A percentile compares a stretch with the other conserved stretches of the same genome.
phyloP scores from a whole-genome alignment of 2,888 invertebrate species.

The Baccha elongata region DNA sequence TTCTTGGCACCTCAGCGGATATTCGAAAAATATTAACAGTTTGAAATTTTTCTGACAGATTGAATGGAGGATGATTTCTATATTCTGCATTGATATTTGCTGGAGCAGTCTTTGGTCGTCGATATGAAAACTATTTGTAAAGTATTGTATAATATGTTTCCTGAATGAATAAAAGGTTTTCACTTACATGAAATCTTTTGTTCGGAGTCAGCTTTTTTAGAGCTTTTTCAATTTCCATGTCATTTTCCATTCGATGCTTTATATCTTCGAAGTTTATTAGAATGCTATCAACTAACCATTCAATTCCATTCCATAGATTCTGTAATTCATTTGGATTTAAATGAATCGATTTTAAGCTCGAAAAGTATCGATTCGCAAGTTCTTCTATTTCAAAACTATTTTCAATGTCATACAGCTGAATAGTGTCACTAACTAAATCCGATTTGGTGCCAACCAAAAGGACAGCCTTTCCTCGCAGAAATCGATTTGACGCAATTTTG shows the following conservation, averaged over 20 bases:
- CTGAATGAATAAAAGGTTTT: too few species aligned
- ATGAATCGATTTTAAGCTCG: conserved; percentile 70
- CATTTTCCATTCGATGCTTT: conserved; percentile 33
- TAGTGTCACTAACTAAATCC: conserved; percentile 76
- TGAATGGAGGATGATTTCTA: background rate
- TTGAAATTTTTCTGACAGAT: background rate
- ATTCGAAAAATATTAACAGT: conserved; percentile 30
- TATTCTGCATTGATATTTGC: background rate
- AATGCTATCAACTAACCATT: conserved; percentile 35
- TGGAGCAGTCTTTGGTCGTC: conserved; percentile 57
- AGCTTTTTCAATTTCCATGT: background rate
- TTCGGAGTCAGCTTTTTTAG: background rate
- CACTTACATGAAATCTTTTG: conserved; percentile 34
- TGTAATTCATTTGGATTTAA: conserved; percentile 35
- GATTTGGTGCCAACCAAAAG: conserved; percentile 78
- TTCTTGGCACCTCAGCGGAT: conserved; percentile 15
- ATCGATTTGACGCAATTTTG: conserved; percentile 75
- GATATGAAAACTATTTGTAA: conserved; percentile 30
- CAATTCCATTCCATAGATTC: conserved; percentile 49
- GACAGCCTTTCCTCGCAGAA: conserved; percentile 78
- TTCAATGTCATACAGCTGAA: conserved; percentile 80
- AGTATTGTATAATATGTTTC: too few species aligned
- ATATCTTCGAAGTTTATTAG: conserved; percentile 7
- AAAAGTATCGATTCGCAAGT: conserved; percentile 75
- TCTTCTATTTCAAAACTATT: conserved; percentile 78